These are phyloP conservation scores for Silurus lanzhouensis DNA, from an alignment of 2,797 vertebrate genomes.

Conservation along the genomic window DNA sequence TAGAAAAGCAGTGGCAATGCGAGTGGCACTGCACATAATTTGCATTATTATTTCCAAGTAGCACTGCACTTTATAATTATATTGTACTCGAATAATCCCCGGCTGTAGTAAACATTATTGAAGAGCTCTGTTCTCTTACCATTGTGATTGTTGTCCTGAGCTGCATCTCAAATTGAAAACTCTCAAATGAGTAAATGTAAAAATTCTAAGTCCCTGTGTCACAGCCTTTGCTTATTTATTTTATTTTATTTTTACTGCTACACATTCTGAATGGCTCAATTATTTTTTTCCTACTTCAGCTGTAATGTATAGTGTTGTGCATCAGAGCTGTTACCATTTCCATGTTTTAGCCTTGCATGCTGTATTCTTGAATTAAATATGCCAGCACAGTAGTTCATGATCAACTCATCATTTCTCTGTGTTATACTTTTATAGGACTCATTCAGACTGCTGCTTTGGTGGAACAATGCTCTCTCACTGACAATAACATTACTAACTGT, in stretches of 20 bases:
- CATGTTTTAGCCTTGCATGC: not conserved
- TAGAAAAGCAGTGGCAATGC: not conserved
- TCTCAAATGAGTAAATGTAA: not conserved
- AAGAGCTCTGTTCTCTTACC: not conserved
- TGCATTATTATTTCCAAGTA: not conserved
- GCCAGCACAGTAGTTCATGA: not conserved
- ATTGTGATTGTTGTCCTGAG: not conserved
- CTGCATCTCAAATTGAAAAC: not conserved
- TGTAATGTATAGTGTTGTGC: not conserved
- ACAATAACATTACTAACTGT: slow-evolving; percentile 57
- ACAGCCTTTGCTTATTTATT: not conserved
- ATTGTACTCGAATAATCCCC: too few species aligned
- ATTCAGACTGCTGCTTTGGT: slow-evolving; percentile 32
- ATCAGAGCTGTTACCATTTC: not conserved
- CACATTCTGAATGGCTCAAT: not conserved
- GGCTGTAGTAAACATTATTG: not conserved
- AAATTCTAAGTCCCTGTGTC: not conserved
- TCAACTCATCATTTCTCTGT: not conserved
- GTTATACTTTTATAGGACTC: slow-evolving; percentile 20
- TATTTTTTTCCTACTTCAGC: not conserved
- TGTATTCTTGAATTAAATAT: not conserved
- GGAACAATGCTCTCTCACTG: slow-evolving; percentile 70
- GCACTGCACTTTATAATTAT: not conserved
- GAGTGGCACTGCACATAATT: not conserved
- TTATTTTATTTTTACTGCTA: not conserved